Evolutionary conservation across 2,797 vertebrate species (phyloP).

Genomic region (Glossophaga mutica): DNA sequence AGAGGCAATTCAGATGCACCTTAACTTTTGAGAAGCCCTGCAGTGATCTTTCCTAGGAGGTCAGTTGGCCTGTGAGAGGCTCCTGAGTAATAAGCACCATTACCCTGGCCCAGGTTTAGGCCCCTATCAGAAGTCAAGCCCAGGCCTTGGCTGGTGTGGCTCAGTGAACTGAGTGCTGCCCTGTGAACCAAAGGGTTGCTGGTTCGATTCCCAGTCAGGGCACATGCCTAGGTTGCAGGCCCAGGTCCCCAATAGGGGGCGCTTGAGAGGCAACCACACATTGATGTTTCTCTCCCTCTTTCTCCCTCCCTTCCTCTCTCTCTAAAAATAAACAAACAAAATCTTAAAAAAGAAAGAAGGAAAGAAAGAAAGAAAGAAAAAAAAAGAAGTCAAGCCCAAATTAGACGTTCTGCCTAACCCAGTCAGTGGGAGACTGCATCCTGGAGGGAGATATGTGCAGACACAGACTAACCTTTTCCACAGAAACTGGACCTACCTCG

Average conservation of each 20-base stretch:
- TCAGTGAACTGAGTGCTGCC: no score
- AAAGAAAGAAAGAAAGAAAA: no score
- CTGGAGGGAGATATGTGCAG: rapidly evolving
- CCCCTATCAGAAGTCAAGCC: not conserved
- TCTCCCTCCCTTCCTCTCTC: no score
- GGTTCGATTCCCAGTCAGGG: no score
- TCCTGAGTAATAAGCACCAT: rapidly evolving
- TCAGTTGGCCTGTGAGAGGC: not conserved
- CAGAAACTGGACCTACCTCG: not conserved
- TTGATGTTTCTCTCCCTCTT: no score
- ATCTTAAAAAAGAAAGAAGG: no score
- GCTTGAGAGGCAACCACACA: no score
- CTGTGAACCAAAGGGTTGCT: no score
- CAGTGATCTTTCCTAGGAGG: not conserved
- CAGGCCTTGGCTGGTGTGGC: not conserved
- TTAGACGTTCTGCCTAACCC: not conserved
- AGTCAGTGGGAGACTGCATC: rapidly evolving
- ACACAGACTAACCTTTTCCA: not conserved
- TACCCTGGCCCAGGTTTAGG: not conserved
- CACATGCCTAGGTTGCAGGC: no score
- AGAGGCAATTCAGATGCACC: not conserved
- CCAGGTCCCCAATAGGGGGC: no score
- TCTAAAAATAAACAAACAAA: no score
- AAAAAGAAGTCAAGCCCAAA: not conserved
- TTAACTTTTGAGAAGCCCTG: not conserved